These are phyloP conservation scores for Thysanoteuthis rhombus DNA, from an alignment of 2,888 invertebrate species.

Conservation along the genomic window DNA sequence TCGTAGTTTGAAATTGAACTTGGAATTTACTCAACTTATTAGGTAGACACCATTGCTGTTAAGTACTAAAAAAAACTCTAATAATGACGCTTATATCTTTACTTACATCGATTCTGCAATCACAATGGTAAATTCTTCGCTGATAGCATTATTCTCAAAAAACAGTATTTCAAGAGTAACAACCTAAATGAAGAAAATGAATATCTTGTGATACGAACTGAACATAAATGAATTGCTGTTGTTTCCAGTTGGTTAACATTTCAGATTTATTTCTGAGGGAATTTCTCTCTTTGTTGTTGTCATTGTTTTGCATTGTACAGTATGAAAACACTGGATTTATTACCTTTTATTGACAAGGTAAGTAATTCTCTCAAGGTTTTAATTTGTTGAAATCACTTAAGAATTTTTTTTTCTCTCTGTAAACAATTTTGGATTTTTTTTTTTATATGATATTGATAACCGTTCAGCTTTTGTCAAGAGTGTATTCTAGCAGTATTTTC, in stretches of 20 bases:
- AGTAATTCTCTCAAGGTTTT: background rate
- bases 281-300: background rate
- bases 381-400: background rate
- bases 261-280: background rate
- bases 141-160: too few relatives aligned
- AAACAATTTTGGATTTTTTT: background rate
- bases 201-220: too few relatives aligned
- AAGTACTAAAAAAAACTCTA: too few relatives aligned
- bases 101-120: too few relatives aligned
- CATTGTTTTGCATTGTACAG: background rate
- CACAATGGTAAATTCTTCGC: too few relatives aligned
- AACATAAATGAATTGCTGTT: background rate
- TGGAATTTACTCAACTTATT: too few relatives aligned
- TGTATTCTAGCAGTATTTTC: background rate
- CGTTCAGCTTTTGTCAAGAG: background rate
- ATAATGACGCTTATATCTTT: too few relatives aligned
- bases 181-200: too few relatives aligned
- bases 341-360: slow-evolving; percentile 12
- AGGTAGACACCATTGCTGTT: too few relatives aligned
- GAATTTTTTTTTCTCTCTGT: background rate
- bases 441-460: too few relatives aligned
- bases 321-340: slow-evolving; percentile 12
- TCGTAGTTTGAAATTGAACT: too few relatives aligned
- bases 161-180: too few relatives aligned
- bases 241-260: background rate